Evolutionary conservation across 2,113 vertebrate species (phyloP).

Genomic region (Pseudois nayaur): DNA sequence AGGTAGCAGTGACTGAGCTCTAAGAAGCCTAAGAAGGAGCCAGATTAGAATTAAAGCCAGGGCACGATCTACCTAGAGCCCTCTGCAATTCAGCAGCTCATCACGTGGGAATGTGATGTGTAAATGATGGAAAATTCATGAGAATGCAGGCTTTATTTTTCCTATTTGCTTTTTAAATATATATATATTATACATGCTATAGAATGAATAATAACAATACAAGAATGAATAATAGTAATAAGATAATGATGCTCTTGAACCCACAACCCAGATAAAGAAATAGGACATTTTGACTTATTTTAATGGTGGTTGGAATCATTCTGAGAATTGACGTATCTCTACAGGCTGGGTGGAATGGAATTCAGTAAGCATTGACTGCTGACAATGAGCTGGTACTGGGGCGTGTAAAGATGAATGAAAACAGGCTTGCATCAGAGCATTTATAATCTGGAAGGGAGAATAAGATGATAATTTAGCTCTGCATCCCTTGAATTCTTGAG

Average conservation of each 20-base stretch:
- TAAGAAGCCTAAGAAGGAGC: background rate
- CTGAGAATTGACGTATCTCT: background rate
- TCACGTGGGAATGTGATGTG: background rate
- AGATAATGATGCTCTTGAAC: background rate
- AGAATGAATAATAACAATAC: background rate
- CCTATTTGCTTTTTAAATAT: background rate
- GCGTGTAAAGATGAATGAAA: background rate
- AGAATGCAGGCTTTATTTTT: background rate
- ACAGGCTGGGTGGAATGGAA: background rate
- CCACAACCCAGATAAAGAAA: background rate
- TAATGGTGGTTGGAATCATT: background rate
- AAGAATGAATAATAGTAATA: background rate
- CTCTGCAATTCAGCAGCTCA: background rate
- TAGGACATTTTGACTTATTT: background rate
- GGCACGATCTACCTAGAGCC: background rate
- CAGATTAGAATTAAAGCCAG: background rate
- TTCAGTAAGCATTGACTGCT: background rate
- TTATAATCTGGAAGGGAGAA: background rate
- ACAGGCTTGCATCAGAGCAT: background rate
- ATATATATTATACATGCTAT: background rate
- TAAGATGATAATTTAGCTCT: background rate
- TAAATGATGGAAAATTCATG: background rate
- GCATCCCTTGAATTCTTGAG: background rate
- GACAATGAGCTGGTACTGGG: background rate
- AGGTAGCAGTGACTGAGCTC: conserved; percentile 23